These are phyloP conservation scores for Amyelois transitella DNA, from an alignment of 1,140 invertebrate species.

Conservation along the genomic window DNA sequence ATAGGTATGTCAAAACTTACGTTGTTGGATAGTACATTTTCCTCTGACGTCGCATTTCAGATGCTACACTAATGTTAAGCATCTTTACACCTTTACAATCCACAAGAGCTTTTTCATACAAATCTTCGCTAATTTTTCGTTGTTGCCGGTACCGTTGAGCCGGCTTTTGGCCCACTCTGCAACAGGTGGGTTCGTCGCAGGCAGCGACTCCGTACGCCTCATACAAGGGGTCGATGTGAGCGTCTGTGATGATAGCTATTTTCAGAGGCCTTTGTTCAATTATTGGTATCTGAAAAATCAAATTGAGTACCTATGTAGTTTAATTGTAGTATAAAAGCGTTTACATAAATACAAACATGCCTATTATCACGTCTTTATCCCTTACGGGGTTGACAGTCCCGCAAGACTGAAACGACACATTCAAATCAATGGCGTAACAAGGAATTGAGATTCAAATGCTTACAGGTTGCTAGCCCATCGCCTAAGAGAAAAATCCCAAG, in stretches of 20 bases:
- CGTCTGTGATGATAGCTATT: constrained; percentile 85
- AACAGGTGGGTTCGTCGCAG: constrained; percentile 87
- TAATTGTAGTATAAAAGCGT: no score
- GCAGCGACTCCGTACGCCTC: constrained; percentile 77
- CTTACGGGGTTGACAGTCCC: no score
- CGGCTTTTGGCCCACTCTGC: constrained; percentile 76
- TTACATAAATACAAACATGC: no score
- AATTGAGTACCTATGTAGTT: no score
- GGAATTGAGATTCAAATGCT: no score
- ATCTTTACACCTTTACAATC: constrained; percentile 21
- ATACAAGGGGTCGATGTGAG: constrained; percentile 88
- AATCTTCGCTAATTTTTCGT: constrained; percentile 22
- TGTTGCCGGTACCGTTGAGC: constrained; percentile 13
- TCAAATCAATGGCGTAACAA: no score
- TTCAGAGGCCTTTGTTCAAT: constrained; percentile 40
- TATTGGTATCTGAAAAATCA: constrained; percentile 11
- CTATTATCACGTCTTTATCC: no score
- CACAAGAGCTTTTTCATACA: constrained; percentile 26
- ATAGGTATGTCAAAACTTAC: neutral
- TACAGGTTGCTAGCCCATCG: no score
- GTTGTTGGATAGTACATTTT: constrained; percentile 14
- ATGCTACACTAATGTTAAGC: constrained; percentile 41
- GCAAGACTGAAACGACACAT: no score
- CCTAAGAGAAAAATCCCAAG: no score
- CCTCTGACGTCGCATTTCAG: constrained; percentile 23